These are phyloP conservation scores for Vollenhovia emeryi DNA, from an alignment of 1,140 invertebrate genomes.

Conservation along the genomic window DNA sequence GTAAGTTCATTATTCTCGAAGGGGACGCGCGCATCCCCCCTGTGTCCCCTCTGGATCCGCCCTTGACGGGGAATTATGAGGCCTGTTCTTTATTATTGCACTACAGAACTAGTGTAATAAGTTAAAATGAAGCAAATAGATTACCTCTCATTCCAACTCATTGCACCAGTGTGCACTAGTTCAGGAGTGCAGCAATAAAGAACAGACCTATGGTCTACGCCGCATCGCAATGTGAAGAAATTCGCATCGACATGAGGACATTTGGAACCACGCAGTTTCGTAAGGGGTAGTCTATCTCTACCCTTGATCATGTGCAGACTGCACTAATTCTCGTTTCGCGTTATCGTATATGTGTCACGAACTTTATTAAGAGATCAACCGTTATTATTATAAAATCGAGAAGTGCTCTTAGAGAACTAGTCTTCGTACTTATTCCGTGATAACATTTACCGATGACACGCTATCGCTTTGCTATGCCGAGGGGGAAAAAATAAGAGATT, in stretches of 20 bases:
- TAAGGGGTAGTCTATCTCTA: constrained; percentile 36
- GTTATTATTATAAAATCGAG: background rate
- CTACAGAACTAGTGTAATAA: too few species aligned
- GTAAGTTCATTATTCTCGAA: too few species aligned
- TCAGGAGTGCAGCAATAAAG: too few species aligned
- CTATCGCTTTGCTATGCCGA: background rate
- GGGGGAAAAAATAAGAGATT: constrained; percentile 4
- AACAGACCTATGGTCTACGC: background rate
- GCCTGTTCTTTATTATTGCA: too few species aligned
- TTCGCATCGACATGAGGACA: constrained; percentile 41
- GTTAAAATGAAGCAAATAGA: too few species aligned
- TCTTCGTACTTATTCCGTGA: background rate
- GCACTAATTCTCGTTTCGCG: background rate
- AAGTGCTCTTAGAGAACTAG: background rate
- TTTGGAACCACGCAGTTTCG: constrained; percentile 62
- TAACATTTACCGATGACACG: background rate
- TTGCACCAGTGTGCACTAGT: too few species aligned
- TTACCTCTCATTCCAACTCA: too few species aligned
- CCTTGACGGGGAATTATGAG: too few species aligned
- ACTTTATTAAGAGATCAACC: constrained; percentile 16
- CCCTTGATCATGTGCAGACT: constrained; percentile 49
- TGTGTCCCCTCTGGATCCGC: too few species aligned
- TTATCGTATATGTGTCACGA: constrained; percentile 7
- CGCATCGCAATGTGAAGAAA: constrained; percentile 57
- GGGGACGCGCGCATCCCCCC: too few species aligned